Conservation (phyloP, 2,113 vertebrate species). For the Cathartes aura region DNA sequence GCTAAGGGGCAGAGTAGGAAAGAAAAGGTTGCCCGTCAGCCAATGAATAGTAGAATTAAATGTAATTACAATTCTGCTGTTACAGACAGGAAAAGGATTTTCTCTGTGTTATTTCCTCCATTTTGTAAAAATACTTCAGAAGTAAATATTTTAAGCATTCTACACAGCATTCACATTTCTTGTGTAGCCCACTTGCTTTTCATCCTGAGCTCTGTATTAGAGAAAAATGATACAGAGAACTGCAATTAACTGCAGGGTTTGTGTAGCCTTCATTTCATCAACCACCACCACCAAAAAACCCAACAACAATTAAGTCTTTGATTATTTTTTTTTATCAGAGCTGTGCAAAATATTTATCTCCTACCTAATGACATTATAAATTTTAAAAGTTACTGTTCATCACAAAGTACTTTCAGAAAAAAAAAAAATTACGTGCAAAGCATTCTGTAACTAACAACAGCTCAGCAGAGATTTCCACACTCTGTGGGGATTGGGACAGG, state of each 20-base stretch:
- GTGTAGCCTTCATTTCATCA: background rate
- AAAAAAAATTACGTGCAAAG: background rate
- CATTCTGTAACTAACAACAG: background rate
- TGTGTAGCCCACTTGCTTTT: background rate
- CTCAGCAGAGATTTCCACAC: background rate
- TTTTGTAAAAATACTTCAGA: background rate
- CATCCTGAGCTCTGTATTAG: background rate
- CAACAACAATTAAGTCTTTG: too few relatives aligned
- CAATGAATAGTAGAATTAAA: background rate
- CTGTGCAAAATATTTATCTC: background rate
- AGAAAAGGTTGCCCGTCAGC: background rate
- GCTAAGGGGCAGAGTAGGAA: background rate
- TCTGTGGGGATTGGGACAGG: too few relatives aligned
- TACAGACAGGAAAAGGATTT: background rate
- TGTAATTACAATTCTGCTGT: background rate
- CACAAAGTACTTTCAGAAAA: background rate
- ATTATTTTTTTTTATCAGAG: too few relatives aligned
- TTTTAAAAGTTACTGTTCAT: background rate
- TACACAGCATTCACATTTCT: background rate
- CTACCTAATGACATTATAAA: background rate
- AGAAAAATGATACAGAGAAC: background rate
- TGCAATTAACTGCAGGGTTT: background rate
- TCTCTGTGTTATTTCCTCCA: background rate
- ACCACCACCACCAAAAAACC: background rate
- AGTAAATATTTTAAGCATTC: background rate